Percentiles rank a stretch among this genome's conserved stretches.
Conservation (phyloP, 2,888 invertebrate genomes). For the Parnassius glacialis region DNA sequence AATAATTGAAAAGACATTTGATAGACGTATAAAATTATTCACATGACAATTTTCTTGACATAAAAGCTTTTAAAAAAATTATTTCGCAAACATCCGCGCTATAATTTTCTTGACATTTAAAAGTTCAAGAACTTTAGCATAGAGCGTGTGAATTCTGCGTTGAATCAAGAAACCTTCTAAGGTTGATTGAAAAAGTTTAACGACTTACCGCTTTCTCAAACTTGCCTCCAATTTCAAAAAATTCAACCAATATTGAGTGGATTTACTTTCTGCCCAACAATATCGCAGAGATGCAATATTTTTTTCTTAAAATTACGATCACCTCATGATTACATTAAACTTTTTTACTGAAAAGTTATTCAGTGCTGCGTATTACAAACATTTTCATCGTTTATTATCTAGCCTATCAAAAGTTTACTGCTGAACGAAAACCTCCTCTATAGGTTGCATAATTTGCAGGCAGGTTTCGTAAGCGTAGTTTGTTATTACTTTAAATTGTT, state of each 20-base stretch:
- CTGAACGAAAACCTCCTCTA: no score
- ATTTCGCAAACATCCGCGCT: no score
- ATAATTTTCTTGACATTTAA: background rate
- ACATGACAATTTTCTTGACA: background rate
- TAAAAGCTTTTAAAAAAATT: no score
- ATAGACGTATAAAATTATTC: background rate
- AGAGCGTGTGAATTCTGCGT: constrained; percentile 10
- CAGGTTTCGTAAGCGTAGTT: no score
- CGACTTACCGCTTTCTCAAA: constrained; percentile 16
- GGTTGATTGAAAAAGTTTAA: constrained; percentile 25
- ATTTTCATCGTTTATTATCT: no score
- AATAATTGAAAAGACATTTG: background rate
- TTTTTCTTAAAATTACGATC: background rate
- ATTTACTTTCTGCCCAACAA: constrained; percentile 1
- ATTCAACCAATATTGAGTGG: constrained; percentile 4
- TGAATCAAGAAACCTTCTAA: constrained; percentile 19
- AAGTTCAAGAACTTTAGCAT: constrained; percentile 4
- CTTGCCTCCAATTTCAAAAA: constrained; percentile 15
- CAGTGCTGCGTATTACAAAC: no score
- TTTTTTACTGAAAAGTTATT: no score
- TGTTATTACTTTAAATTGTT: no score
- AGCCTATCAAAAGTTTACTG: no score
- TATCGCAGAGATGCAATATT: background rate
- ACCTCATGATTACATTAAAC: no score
- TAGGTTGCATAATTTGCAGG: no score